These are phyloP conservation scores for Abrostola tripartita DNA, from an alignment of 2,888 invertebrate genomes.

Conservation along the genomic window DNA sequence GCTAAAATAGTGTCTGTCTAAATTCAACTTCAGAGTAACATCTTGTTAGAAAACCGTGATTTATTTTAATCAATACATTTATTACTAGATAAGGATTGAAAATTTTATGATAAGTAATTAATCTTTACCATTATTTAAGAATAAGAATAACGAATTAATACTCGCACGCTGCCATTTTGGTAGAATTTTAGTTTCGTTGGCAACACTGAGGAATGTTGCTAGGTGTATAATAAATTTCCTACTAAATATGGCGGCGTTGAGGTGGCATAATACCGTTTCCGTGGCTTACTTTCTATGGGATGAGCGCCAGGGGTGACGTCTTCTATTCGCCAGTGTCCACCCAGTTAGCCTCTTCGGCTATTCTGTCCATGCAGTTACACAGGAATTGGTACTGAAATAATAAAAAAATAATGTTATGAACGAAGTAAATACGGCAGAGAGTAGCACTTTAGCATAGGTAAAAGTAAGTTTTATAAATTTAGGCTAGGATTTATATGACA, in stretches of 20 bases:
- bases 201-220: conserved; percentile 28
- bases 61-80: conserved; percentile 30
- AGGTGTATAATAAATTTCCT: conserved; percentile 35
- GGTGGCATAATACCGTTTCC: conserved; percentile 55
- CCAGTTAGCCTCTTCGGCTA: conserved; percentile 97
- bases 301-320: conserved; percentile 7
- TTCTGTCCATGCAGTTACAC: conserved; percentile 98
- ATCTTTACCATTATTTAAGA: conserved; percentile 46
- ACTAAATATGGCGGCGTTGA: conserved; percentile 44
- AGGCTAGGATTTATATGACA: too few species aligned
- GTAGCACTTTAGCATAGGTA: background rate
- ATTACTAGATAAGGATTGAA: conserved; percentile 42
- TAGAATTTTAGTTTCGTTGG: conserved; percentile 44
- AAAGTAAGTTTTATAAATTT: background rate
- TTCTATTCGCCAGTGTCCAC: conserved; percentile 93
- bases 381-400: conserved; percentile 94
- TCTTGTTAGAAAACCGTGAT: conserved; percentile 20
- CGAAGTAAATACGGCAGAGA: background rate
- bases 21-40: conserved; percentile 27
- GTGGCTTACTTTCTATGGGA: conserved; percentile 48
- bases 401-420: background rate
- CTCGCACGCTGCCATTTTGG: conserved; percentile 43
- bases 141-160: conserved; percentile 54
- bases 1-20: conserved; percentile 9
- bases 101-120: conserved; percentile 47